Percentiles rank a stretch among this genome's conserved stretches.
phyloP scores from a whole-genome alignment of 2,888 invertebrate species.

The Synanthedon vespiformis region DNA sequence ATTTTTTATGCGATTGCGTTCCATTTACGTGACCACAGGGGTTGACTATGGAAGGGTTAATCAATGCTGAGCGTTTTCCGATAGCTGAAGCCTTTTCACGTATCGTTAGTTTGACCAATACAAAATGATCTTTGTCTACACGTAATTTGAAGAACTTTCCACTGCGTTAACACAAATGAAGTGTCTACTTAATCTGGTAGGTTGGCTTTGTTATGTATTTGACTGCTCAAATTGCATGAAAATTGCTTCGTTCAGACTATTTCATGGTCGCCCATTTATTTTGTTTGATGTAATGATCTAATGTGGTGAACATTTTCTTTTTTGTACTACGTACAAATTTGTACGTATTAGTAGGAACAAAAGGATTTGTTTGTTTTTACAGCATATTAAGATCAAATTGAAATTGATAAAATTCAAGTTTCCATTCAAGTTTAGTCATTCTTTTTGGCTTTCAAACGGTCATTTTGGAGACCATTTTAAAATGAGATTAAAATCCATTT shows the following conservation, averaged over 20 bases:
- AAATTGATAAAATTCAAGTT: too few species aligned
- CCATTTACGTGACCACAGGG: conserved; percentile 3
- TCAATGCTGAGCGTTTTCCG: conserved; percentile 6
- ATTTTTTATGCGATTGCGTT: conserved; percentile 5
- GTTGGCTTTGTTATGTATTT: neutral
- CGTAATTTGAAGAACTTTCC: neutral
- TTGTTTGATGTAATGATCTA: neutral
- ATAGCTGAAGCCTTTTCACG: conserved; percentile 2
- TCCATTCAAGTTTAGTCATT: too few species aligned
- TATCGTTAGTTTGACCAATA: neutral
- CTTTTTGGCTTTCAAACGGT: too few species aligned
- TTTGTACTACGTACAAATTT: too few species aligned
- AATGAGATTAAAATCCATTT: too few species aligned
- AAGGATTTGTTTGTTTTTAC: too few species aligned
- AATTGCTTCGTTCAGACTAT: conserved; percentile 7
- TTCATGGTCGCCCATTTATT: neutral
- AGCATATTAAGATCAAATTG: too few species aligned
- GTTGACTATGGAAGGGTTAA: conserved; percentile 5
- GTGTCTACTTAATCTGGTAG: neutral
- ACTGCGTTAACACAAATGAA: neutral
- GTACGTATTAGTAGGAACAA: too few species aligned
- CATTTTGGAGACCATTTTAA: too few species aligned
- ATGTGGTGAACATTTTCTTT: too few species aligned
- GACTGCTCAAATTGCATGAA: conserved; percentile 7
- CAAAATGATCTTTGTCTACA: neutral